Conservation (phyloP, 2,113 vertebrate species). For the Rhinichthys klamathensis region DNA sequence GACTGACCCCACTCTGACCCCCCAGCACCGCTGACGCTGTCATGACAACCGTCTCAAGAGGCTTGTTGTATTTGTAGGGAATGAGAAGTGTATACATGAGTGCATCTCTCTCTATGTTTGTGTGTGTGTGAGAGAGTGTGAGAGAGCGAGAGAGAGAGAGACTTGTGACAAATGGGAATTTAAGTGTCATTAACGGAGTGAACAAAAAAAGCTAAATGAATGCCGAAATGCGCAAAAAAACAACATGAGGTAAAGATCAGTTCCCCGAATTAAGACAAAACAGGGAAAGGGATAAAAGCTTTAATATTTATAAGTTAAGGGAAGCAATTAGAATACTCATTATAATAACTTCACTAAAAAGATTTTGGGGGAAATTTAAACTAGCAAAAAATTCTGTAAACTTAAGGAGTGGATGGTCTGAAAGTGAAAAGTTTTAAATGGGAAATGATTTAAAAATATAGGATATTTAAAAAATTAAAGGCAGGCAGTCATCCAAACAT, state of each 20-base stretch:
- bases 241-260: not conserved
- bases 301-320: slow-evolving; percentile 1
- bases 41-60: slow-evolving; percentile 61
- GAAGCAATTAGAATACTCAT: slow-evolving; percentile 18
- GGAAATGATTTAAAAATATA: not conserved
- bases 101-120: not conserved
- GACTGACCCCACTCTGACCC: slow-evolving; percentile 56
- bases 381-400: not conserved
- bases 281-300: slow-evolving; percentile 6
- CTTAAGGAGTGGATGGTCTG: not conserved
- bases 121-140: slow-evolving; percentile 18
- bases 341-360: not conserved
- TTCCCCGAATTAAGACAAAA: slow-evolving; percentile 23
- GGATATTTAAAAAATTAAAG: not conserved
- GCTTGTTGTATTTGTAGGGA: slow-evolving; percentile 56
- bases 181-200: slow-evolving; percentile 43
- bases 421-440: not conserved
- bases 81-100: slow-evolving; percentile 43
- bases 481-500: not conserved
- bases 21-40: slow-evolving; percentile 42
- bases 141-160: not conserved
- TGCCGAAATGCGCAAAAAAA: slow-evolving; percentile 12
- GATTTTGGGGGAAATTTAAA: not conserved
- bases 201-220: slow-evolving; percentile 47
- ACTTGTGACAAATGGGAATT: slow-evolving; percentile 59